Base-by-base conservation (phyloP, 2,113 vertebrate species). In the Sapayoa aenigma region DNA sequence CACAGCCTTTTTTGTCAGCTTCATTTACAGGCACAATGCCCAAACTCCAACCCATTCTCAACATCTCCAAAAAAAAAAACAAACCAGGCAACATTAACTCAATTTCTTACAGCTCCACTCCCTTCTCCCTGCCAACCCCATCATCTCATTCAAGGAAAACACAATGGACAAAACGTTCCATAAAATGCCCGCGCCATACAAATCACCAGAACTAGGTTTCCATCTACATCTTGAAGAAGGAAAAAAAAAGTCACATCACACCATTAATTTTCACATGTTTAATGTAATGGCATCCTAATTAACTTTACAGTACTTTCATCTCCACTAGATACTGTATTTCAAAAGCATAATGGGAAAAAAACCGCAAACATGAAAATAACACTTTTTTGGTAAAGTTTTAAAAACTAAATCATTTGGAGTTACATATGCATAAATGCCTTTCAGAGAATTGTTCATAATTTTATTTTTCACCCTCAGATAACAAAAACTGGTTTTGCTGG, bases 281-380 rank as follows among this genome's bases (percentile, higher is more conserved):
- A 96, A 94, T 96, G 56, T 52, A 90, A 92, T 78, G 92, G 90
- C 68, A 95, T 60, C 44, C 72, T 67, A 91, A 67, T 83, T 69
- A 89, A 80, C 18, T 96, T 90, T 95, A 94, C 85, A 94, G 85
- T 94, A 93, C 55, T 93, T 94, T 63, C 22, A 72, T 49, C 60
- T 90, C 83, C 86, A 81, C 60, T 71, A 83, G 39, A 90, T 84
- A 87, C 9, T 68, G 77, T 58, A 47, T 95, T 94, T 94, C 80
- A 53, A 50, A 73, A 86, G 42, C 50, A 87, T 20, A 91, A 79
- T 7, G 13, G 31, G 33, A 50, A 53, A 82, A 84, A 88, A 47
- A 1, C 10, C 46, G n/a, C 11, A 63, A 72, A 82, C 33, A 73
- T 30, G 4, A 75, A 77, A 81, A 62, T 41, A 12, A 1, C 1